Evolutionary conservation across 2,113 vertebrate genomes (phyloP).

Genomic region (Hemibagrus wyckioides): DNA sequence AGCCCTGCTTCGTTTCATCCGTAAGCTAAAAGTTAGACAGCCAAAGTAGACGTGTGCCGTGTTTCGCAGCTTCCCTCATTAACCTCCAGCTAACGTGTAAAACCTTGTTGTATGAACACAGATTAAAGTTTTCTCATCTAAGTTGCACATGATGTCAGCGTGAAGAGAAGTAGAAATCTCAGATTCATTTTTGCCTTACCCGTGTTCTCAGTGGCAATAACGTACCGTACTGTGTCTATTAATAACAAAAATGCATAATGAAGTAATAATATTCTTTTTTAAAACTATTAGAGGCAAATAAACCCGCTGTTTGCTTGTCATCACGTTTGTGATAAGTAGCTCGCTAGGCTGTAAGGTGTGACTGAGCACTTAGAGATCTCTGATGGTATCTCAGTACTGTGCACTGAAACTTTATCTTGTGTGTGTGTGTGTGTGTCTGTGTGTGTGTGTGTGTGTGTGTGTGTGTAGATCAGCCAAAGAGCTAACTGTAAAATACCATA

Average conservation of each 20-base stretch:
- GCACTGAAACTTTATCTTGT: slow-evolving; percentile 5
- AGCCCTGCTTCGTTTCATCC: background rate
- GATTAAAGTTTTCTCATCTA: background rate
- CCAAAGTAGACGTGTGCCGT: background rate
- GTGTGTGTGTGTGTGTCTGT: background rate
- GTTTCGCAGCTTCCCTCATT: background rate
- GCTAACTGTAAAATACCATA: background rate
- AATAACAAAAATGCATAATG: slow-evolving; percentile 19
- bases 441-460: background rate
- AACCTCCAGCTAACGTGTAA: background rate
- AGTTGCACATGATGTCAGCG: background rate
- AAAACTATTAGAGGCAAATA: slow-evolving; percentile 19
- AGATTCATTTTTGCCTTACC: slow-evolving; percentile 41
- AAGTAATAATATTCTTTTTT: slow-evolving; percentile 41
- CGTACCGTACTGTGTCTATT: slow-evolving; percentile 43
- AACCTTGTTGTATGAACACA: background rate
- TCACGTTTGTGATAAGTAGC: slow-evolving; percentile 20
- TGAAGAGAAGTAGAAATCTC: slow-evolving; percentile 12
- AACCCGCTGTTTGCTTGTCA: slow-evolving; percentile 16
- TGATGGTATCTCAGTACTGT: slow-evolving; percentile 8
- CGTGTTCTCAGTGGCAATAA: slow-evolving; percentile 48
- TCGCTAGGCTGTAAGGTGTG: slow-evolving; percentile 8
- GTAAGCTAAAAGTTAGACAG: background rate
- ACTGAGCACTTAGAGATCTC: background rate
- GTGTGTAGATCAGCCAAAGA: slow-evolving; percentile 46